A percentile compares a stretch with the other conserved stretches of the same genome.
Evolutionary conservation across 2,113 vertebrate genomes (phyloP).

Genomic region (Hydrolagus affinis): DNA sequence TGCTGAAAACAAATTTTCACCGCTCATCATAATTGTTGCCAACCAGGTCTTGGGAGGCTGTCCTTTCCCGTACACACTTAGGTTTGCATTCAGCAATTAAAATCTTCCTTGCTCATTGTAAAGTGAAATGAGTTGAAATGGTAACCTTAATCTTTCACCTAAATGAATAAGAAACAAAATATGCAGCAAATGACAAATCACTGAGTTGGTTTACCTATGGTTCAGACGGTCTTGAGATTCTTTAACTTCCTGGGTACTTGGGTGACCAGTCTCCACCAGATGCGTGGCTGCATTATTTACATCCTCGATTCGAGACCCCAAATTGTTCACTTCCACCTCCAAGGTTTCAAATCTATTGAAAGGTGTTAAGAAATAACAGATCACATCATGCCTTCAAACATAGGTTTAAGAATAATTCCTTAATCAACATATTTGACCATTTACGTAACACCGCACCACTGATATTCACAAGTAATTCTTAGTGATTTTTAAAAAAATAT

Average conservation of each 20-base stretch:
- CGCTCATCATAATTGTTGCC: too few relatives aligned
- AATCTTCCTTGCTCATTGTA: too few relatives aligned
- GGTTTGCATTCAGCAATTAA: too few relatives aligned
- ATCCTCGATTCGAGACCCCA: slow-evolving; percentile 64
- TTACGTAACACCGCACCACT: not conserved
- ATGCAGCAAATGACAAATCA: not conserved
- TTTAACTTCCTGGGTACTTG: slow-evolving; percentile 73
- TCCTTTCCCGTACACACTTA: too few relatives aligned
- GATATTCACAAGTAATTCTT: too few relatives aligned
- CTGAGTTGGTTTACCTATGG: slow-evolving; percentile 58
- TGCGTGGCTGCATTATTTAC: slow-evolving; percentile 76
- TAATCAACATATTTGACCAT: not conserved
- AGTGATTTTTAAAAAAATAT: too few relatives aligned
- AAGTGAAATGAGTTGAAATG: too few relatives aligned
- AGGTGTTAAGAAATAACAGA: slow-evolving; percentile 15
- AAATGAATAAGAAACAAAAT: too few relatives aligned
- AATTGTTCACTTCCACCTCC: slow-evolving; percentile 73
- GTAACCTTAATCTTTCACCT: too few relatives aligned
- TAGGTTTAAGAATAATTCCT: not conserved
- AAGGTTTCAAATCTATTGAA: slow-evolving; percentile 72
- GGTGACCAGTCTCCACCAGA: slow-evolving; percentile 77
- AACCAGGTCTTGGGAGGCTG: too few relatives aligned
- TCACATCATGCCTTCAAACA: not conserved
- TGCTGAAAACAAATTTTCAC: not conserved
- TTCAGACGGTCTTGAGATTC: slow-evolving; percentile 72